A percentile compares a stretch with the other conserved stretches of the same genome.
Conservation (phyloP, 2,888 invertebrate genomes). For the Bursaphelenchus okinawaensis region DNA sequence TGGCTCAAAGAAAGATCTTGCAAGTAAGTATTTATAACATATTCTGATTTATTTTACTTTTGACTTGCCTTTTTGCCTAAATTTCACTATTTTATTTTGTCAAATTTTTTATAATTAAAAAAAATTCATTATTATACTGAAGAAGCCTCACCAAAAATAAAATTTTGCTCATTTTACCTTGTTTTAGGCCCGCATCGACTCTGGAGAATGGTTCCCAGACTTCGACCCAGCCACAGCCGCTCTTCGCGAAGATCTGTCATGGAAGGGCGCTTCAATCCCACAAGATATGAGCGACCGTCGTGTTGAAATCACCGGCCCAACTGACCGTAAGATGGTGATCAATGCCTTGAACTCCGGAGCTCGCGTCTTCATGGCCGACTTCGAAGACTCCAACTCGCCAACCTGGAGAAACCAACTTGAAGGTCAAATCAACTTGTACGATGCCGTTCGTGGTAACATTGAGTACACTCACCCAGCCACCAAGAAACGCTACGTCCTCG, state of each 20-base stretch:
- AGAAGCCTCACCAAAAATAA: not conserved
- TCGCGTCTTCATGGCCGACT: constrained; percentile 58
- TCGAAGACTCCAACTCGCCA: constrained; percentile 69
- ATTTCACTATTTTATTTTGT: too few species aligned
- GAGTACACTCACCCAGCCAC: constrained; percentile 54
- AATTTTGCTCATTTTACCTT: not conserved
- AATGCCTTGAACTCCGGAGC: constrained; percentile 66
- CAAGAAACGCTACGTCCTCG: constrained; percentile 52
- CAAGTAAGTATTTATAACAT: constrained; percentile 12
- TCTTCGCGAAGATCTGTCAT: constrained; percentile 61
- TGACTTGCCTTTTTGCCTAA: too few species aligned
- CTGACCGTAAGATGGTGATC: constrained; percentile 65
- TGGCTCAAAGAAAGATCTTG: constrained; percentile 40
- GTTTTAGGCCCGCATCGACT: constrained; percentile 42
- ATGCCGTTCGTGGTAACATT: constrained; percentile 63
- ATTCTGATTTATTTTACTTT: not conserved
- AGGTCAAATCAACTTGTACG: constrained; percentile 66
- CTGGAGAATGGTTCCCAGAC: constrained; percentile 56
- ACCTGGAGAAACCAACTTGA: constrained; percentile 69
- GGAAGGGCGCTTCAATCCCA: constrained; percentile 64
- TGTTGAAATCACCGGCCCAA: constrained; percentile 62
- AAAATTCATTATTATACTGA: too few species aligned
- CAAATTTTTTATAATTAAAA: too few species aligned
- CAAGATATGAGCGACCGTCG: constrained; percentile 51
- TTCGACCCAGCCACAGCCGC: constrained; percentile 62